phyloP scores from a whole-genome alignment of 64 coral and sea anemone genomes.

The Pocillopora damicornis region DNA sequence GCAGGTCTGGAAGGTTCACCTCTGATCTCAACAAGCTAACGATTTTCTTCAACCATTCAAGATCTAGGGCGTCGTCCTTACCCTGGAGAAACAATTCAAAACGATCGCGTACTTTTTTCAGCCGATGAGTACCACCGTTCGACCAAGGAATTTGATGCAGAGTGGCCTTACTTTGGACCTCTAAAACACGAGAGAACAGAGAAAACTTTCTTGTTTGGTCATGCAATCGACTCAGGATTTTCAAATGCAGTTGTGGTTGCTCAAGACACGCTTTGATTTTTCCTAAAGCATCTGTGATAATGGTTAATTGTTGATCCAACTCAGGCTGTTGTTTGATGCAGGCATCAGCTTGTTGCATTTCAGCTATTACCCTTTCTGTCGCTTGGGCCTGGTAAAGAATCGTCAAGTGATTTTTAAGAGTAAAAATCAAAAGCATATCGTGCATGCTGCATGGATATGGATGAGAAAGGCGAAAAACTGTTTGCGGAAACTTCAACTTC shows the following conservation, averaged over 20 bases:
- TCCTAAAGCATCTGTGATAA: background rate
- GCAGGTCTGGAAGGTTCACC: background rate
- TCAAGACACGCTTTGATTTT: background rate
- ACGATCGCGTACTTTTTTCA: background rate
- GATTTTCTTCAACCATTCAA: background rate
- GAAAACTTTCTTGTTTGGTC: slow-evolving; percentile 17
- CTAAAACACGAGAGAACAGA: background rate
- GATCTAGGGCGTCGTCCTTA: background rate
- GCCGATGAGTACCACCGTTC: background rate
- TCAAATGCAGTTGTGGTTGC: background rate
- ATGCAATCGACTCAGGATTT: background rate
- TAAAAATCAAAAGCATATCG: background rate
- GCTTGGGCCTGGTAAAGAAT: background rate
- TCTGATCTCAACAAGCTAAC: background rate
- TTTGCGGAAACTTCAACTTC: background rate
- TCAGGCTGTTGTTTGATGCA: background rate
- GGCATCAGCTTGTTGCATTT: background rate
- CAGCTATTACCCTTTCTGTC: background rate
- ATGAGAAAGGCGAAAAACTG: background rate
- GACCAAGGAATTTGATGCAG: background rate
- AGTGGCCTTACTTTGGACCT: background rate
- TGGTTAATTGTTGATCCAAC: background rate
- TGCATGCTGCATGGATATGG: too few relatives aligned
- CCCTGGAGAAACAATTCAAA: slow-evolving; percentile 6
- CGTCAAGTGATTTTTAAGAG: background rate